Base-by-base conservation (phyloP, 2,797 vertebrate species). In the Lepilemur ruficaudatus region DNA sequence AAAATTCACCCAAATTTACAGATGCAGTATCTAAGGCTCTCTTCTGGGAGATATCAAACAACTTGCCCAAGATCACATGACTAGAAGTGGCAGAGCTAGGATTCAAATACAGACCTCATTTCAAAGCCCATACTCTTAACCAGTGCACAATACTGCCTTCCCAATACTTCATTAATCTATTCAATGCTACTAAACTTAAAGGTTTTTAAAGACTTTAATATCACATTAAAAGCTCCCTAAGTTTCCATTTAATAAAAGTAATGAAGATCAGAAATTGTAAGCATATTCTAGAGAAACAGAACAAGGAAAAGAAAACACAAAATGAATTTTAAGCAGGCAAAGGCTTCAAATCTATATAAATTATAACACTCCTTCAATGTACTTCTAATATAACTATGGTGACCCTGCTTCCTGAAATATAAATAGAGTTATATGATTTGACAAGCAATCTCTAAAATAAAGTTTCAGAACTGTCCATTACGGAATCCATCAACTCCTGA, bases 241-340 rank as follows among this genome's bases (percentile, higher is more conserved):
- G 79, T 73, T 79, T 93, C 57, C 46, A 91, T 22, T 95, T 89
- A 93, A 69, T 70, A 65, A 76, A 93, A 82, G 80, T 63, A 87
- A 48, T 25, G 35, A 80, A 48, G 43, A 84, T 4, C 52, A 63
- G 32, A 76, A 76, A 79, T 4, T 82, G 18, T 7, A 86, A 86
- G 22, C 22, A 32, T 38, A 75, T 69, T 75, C 59, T 61, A 81
- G 23, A 52, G 55, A 70, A 94, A 92, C 63, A 80, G 32, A 80
- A 80, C 13, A 75, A 59, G 12, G 46, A 32, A 81, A 92, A 76
- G 46, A 80, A 93, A 79, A 89, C 32, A 81, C 11, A 41, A 95
- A 86, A 57, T 65, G 52, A 94, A n/a, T 50, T 80, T 32, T 57
- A 76, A 87, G 52, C 22, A 90, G 69, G 50, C 35, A 85, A 94